A percentile compares a stretch with the other conserved stretches of the same genome.
These are phyloP conservation scores for Melieria picta DNA, from an alignment of 2,888 invertebrate genomes.

Conservation along the genomic window DNA sequence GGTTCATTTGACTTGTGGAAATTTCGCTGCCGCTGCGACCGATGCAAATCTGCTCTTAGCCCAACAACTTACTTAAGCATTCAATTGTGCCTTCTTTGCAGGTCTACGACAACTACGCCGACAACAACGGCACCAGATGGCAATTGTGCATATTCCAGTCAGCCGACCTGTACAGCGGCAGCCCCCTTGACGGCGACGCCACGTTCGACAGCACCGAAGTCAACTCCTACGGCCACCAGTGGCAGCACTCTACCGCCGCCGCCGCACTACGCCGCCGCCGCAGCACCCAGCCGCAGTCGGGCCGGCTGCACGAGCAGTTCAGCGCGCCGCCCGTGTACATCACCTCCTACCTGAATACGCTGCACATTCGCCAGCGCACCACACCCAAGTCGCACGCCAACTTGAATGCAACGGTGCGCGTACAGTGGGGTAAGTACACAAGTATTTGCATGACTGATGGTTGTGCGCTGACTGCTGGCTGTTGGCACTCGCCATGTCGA, in stretches of 20 bases:
- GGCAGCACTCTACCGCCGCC: conserved; percentile 51
- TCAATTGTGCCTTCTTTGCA: conserved; percentile 45
- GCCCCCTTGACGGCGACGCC: conserved; percentile 26
- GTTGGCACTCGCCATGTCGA: too few relatives aligned
- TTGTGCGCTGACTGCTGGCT: too few relatives aligned
- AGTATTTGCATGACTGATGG: neutral
- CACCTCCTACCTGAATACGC: conserved; percentile 75
- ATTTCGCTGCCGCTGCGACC: too few relatives aligned
- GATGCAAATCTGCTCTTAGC: too few relatives aligned
- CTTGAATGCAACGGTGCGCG: conserved; percentile 73
- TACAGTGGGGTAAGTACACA: conserved; percentile 68
- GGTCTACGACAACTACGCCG: conserved; percentile 77
- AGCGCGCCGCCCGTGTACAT: conserved; percentile 69
- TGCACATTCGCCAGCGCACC: conserved; percentile 71
- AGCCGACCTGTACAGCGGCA: conserved; percentile 20
- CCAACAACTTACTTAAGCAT: neutral
- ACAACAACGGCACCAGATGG: conserved; percentile 77
- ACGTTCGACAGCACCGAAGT: neutral
- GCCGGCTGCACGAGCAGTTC: conserved; percentile 9
- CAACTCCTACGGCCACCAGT: conserved; percentile 40
- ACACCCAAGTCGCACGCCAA: conserved; percentile 65
- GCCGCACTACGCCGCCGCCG: too few relatives aligned
- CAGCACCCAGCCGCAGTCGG: too few relatives aligned
- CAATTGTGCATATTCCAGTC: conserved; percentile 69
- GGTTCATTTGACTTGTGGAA: neutral